Evolutionary conservation across 2,797 vertebrate species (phyloP), one percentile per base, ranked within the genome.

Genomic region (Sebastes itinus): DNA sequence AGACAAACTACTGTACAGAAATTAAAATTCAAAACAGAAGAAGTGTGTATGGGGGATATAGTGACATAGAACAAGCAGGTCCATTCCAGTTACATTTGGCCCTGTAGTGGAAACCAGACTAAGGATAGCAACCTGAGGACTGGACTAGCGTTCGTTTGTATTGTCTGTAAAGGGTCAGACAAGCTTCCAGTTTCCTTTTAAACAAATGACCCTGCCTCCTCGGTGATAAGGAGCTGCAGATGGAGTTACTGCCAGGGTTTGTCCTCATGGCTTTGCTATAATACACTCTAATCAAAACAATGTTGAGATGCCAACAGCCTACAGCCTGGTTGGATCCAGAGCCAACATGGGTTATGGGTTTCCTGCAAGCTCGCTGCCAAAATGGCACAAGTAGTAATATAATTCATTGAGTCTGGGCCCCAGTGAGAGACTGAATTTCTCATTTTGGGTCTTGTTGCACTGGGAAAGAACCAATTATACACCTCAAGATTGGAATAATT

Each of bases 211-310:
- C 27, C 55, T 76, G 71, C 27, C 79, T 55, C 56, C 80, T 82
- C 18, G 18, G 80, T 55, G 87, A 89, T 88, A 85, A 83, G 77
- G 59, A 60, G 71, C 65, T 88, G 81, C 70, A 89, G 76, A 82
- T 87, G 59, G 55, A 81, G 70, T 82, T 82, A 75, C 79, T 84
- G 89, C 78, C 81, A 82, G 74, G 63, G 78, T 82, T 78, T 77
- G 71, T 82, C 83, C 84, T 85, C 69, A 4, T 70, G 81, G 83
- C 78, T 88, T 88, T 75, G 74, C 82, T 89, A 85, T 77, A 91
- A 84, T 76, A 85, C 72, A 83, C 72, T 78, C 85, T 71, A 89
- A 90, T 90, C 82, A 93, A 92, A 92, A 91, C 82, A 88, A 89
- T 62, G 89, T 81, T 28, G 60, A 38, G 38, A 87, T 87, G 85